phyloP scores from a whole-genome alignment of 2,888 invertebrate genomes.

The Phaedon cochleariae region DNA sequence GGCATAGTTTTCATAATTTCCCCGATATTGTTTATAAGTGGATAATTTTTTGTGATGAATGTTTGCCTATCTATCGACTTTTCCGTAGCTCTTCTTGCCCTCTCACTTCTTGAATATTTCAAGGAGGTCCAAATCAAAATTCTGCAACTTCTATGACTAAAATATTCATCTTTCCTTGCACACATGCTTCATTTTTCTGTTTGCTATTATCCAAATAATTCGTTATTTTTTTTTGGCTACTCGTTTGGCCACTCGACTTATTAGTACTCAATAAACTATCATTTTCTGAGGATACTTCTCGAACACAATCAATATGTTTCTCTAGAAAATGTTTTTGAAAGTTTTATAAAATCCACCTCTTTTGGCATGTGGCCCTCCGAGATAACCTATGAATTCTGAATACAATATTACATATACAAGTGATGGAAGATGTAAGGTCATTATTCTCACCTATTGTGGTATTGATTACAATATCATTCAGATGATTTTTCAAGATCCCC shows the following conservation, averaged over 20 bases:
- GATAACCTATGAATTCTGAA: background rate
- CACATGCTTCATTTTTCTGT: too few relatives aligned
- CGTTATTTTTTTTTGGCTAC: background rate
- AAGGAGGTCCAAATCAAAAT: background rate
- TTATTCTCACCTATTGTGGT: background rate
- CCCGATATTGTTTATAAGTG: background rate
- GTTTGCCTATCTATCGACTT: background rate
- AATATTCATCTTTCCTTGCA: background rate
- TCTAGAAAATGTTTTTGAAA: constrained; percentile 4
- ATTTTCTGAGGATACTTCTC: background rate
- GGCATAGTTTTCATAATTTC: background rate
- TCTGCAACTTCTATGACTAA: background rate
- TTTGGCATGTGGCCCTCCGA: background rate
- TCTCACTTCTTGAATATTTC: constrained; percentile 10
- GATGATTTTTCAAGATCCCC: background rate
- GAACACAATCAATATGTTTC: background rate
- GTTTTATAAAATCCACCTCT: constrained; percentile 2
- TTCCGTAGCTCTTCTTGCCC: constrained; percentile 8
- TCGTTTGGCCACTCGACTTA: background rate
- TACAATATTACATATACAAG: background rate
- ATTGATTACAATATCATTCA: background rate
- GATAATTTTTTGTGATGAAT: background rate
- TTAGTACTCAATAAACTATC: background rate
- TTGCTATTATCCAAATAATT: background rate
- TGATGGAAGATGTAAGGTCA: background rate